Evolutionary conservation across 2,797 vertebrate genomes (phyloP).

Genomic region (Pseudochromis fuscus): DNA sequence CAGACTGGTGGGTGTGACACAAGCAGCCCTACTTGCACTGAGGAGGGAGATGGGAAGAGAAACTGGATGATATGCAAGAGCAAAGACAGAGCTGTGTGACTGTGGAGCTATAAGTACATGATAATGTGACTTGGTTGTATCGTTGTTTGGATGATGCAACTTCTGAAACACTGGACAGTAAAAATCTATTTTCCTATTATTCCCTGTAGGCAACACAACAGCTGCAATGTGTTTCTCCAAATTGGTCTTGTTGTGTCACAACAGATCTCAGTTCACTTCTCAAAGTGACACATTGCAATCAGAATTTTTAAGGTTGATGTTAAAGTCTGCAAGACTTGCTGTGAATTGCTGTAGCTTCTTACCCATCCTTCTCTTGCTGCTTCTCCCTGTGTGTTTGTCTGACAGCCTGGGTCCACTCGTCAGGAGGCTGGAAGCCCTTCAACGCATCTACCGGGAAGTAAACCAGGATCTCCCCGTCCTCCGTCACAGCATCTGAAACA

Average conservation of each 20-base stretch:
- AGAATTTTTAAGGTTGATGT: neutral
- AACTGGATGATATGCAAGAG: neutral
- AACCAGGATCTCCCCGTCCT: constrained; percentile 90
- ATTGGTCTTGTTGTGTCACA: too few species aligned
- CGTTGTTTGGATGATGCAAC: neutral
- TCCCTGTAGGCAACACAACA: neutral
- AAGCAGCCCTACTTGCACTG: constrained; percentile 40
- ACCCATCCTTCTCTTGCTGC: constrained; percentile 71
- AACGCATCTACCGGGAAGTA: constrained; percentile 88
- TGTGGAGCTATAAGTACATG: neutral
- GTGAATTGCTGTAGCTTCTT: constrained; percentile 10
- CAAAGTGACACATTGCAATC: too few species aligned
- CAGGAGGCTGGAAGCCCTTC: constrained; percentile 85
- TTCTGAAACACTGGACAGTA: neutral
- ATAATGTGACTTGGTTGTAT: neutral
- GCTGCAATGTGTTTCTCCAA: too few species aligned
- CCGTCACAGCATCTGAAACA: constrained; percentile 87
- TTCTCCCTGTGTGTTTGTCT: constrained; percentile 85
- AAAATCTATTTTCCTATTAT: neutral
- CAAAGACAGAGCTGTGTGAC: neutral
- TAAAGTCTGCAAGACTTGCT: neutral
- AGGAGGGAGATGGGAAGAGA: neutral
- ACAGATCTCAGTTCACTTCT: too few species aligned
- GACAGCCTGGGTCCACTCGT: constrained; percentile 87
- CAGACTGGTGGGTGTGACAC: constrained; percentile 2